Percentiles rank a stretch among this genome's conserved stretches.
These are phyloP conservation scores for Pelmatolapia mariae DNA, from an alignment of 2,113 vertebrate genomes.

Conservation along the genomic window DNA sequence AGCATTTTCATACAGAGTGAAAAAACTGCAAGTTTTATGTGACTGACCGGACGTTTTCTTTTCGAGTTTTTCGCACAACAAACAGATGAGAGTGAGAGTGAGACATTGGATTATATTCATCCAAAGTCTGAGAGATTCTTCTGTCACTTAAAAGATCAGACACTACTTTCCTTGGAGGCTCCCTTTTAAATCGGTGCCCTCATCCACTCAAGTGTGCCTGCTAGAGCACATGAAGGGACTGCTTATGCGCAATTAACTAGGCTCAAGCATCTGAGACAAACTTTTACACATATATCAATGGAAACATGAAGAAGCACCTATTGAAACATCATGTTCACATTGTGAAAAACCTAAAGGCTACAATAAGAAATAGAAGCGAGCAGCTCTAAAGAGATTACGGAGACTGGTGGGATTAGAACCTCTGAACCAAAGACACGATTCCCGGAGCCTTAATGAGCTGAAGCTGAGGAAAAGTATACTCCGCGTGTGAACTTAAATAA, in stretches of 20 bases:
- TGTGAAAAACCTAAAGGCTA: background rate
- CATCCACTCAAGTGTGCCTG: background rate
- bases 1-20: background rate
- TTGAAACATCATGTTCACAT: background rate
- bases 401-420: conserved; percentile 20
- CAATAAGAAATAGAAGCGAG: conserved; percentile 1
- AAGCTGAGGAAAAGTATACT: background rate
- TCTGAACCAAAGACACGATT: conserved; percentile 28
- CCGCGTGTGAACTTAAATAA: conserved; percentile 8
- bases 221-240: background rate
- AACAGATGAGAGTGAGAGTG: background rate
- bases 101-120: background rate
- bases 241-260: background rate
- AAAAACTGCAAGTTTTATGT: background rate
- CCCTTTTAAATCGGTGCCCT: background rate
- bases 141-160: background rate
- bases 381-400: conserved; percentile 16
- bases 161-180: background rate
- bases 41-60: background rate
- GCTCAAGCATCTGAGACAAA: background rate
- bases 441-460: background rate
- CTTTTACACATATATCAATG: background rate
- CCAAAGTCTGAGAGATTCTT: background rate
- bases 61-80: background rate
- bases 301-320: background rate